Conservation (phyloP, 2,113 vertebrate species). For the Ciconia boyciana region DNA sequence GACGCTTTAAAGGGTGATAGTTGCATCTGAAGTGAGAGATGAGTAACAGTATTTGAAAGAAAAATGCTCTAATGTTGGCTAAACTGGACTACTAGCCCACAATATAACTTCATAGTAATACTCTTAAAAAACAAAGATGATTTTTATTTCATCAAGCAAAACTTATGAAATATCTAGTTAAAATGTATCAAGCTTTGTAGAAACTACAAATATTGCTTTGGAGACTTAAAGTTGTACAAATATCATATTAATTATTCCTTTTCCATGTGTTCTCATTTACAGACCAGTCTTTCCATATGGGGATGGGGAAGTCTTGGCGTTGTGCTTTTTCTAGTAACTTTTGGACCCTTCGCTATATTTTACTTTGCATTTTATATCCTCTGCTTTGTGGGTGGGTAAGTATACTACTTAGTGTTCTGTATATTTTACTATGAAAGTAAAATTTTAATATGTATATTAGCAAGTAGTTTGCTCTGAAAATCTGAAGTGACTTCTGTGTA, state of each 20-base stretch:
- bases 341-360: constrained; percentile 98
- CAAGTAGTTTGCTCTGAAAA: neutral
- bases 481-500: neutral
- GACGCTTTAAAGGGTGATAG: neutral
- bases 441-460: neutral
- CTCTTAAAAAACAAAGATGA: neutral
- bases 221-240: neutral
- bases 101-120: neutral
- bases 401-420: constrained; percentile 8
- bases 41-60: neutral
- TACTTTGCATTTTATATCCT: constrained; percentile 98
- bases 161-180: neutral
- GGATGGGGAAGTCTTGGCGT: constrained; percentile 97
- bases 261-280: constrained; percentile 67
- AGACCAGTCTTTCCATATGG: constrained; percentile 97
- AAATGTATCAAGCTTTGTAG: neutral
- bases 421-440: neutral
- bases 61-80: neutral
- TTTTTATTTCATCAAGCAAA: neutral
- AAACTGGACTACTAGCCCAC: neutral
- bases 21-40: neutral
- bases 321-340: constrained; percentile 95
- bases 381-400: constrained; percentile 98
- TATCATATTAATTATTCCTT: neutral
- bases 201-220: neutral